phyloP scores from a whole-genome alignment of 1,140 invertebrate genomes.

The Lamellibrachia luymesi region DNA sequence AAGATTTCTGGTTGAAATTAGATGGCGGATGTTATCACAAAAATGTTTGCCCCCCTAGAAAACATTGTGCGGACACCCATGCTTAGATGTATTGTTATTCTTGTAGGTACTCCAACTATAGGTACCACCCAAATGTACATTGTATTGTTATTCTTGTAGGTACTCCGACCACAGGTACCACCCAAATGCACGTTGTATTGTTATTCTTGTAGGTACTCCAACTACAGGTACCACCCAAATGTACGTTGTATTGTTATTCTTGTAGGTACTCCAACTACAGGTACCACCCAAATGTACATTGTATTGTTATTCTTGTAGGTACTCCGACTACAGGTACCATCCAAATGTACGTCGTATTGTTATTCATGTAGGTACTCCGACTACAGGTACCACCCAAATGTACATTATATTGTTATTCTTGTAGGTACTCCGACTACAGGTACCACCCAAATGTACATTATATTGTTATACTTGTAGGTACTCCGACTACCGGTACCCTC shows the following conservation, averaged over 20 bases:
- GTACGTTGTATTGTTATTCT: slow-evolving; percentile 21
- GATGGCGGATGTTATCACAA: too few species aligned
- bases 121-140: neutral
- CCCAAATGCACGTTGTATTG: slow-evolving; percentile 13
- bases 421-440: neutral
- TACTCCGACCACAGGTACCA: slow-evolving; percentile 43
- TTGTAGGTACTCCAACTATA: neutral
- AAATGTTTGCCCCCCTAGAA: too few species aligned
- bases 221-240: neutral
- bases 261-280: slow-evolving; percentile 46
- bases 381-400: slow-evolving; percentile 34
- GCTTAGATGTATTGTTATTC: neutral
- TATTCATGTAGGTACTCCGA: slow-evolving; percentile 44
- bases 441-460: neutral
- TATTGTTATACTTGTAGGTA: slow-evolving; percentile 39
- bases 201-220: neutral
- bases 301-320: neutral
- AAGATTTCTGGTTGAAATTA: too few species aligned
- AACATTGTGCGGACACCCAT: too few species aligned
- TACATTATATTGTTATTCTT: neutral
- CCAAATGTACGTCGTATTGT: neutral
- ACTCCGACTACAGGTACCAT: neutral
- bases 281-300: slow-evolving; percentile 25
- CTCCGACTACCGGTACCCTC: slow-evolving; percentile 39
- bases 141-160: slow-evolving; percentile 33